Evolutionary conservation across 2,888 invertebrate species (phyloP), one percentile per base, ranked within the genome.

Genomic region (Piscicola geometra): DNA sequence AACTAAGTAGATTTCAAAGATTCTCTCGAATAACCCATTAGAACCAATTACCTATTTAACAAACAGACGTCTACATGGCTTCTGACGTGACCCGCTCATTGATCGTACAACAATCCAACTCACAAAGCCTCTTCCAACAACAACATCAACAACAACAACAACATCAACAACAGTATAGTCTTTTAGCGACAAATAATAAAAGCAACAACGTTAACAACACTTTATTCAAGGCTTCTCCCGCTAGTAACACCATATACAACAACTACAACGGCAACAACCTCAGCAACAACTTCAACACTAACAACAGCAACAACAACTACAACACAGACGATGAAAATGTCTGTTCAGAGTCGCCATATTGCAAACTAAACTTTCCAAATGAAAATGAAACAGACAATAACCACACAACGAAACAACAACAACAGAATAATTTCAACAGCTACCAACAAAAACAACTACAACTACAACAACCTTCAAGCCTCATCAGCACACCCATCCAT

Each of bases 81-180:
- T 64, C 73, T 12, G 73, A 73, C 25, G 73, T 73, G 15, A 73
- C 73, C 21, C 30, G 64, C 21, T 73, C 73, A 5, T 32, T 73
- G 18, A 64, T 73, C 35, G 35, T 56, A 9, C 73, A 73, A 1
- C 73, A 73, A 33, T 36, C 52, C 21, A 28, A 73, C 32, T 56
- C 52, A 36, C 73, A 73, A 64, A 52, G 64, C 32, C 60, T 56
- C 21, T 56, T 56, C 25, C 60, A 56, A 25, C 60, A 56, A 56
- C 60, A 73, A 1, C 60, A 64, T 15, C 73, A 60, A 64, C 73
- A 73, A 64, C 73, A 60, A 64, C 73, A 73, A 64, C 73, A 73
- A 35, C 73, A 73, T 5, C 67, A 67, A 67, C 67, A 67, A 67
- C 28, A 41, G 52, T 47, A 71, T 1, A 21, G 67, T 67, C 35